A percentile compares a stretch with the other conserved stretches of the same genome.
Evolutionary conservation across 30 jellyfish, hydroid and myxozoan species (phyloP).

Genomic region (Morbakka virulenta): DNA sequence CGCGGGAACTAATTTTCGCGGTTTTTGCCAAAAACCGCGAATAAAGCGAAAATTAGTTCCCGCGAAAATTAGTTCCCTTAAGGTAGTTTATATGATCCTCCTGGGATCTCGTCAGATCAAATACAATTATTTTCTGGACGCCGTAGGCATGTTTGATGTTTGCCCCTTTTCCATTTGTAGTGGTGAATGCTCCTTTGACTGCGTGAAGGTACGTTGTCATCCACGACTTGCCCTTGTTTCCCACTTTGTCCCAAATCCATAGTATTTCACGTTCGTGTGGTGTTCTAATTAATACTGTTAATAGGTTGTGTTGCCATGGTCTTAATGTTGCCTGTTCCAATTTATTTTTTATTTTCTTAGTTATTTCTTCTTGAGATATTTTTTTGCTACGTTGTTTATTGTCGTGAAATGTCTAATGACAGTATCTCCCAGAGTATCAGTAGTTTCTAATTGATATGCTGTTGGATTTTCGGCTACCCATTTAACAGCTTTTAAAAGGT

Average conservation of each 20-base stretch:
- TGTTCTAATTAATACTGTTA: too few relatives aligned
- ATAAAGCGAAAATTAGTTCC: not conserved
- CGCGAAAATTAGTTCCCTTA: too few relatives aligned
- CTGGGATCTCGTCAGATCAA: slow-evolving; percentile 1
- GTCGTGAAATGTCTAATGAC: not conserved
- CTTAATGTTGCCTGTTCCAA: not conserved
- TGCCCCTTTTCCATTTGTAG: not conserved
- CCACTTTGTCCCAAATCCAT: slow-evolving; percentile 30
- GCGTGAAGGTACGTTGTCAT: not conserved
- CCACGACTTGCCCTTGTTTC: slow-evolving; percentile 27
- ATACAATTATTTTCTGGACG: slow-evolving; percentile 2
- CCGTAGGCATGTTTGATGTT: slow-evolving; percentile 6
- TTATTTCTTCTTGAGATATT: not conserved
- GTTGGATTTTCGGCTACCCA: not conserved
- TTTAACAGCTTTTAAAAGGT: not conserved
- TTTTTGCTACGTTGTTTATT: not conserved
- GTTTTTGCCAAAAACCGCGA: not conserved
- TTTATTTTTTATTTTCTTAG: not conserved
- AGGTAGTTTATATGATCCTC: slow-evolving; percentile 3
- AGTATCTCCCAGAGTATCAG: not conserved
- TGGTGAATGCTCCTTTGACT: not conserved
- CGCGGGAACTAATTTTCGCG: not conserved
- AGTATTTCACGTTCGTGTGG: not conserved
- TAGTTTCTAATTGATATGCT: not conserved
- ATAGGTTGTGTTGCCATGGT: slow-evolving; percentile 3